Conservation (phyloP, 2,113 vertebrate species). For the Jacana jacana region DNA sequence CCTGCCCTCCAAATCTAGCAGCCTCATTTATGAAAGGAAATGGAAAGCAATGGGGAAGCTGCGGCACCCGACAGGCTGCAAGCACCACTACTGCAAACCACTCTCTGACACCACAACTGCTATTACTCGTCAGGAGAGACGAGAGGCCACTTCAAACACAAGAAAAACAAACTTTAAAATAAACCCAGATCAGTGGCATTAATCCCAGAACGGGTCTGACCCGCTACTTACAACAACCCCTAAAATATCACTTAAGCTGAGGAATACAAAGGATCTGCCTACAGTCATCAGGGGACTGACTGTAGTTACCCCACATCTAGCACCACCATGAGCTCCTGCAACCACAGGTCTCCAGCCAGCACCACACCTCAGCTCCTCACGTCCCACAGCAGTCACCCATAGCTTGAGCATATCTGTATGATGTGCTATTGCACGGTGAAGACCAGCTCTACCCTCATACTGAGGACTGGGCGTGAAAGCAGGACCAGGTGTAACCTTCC, state of each 20-base stretch:
- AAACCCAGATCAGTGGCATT: neutral
- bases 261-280: neutral
- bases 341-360: neutral
- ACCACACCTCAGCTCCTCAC: neutral
- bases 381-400: neutral
- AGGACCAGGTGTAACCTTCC: neutral
- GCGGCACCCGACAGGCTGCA: conserved; percentile 9
- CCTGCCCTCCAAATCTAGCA: neutral
- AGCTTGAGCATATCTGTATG: neutral
- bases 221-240: neutral
- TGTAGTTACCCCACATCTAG: neutral
- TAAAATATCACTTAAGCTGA: neutral
- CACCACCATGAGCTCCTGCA: neutral
- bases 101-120: neutral
- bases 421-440: neutral
- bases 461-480: neutral
- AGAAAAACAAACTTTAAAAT: conserved; percentile 19
- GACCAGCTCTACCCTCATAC: neutral
- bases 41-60: neutral
- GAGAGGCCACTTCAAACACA: conserved; percentile 21
- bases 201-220: neutral
- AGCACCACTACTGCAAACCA: neutral
- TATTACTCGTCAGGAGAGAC: neutral
- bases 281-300: neutral
- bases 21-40: neutral